phyloP scores from a whole-genome alignment of 2,113 vertebrate species.

The Callithrix jacchus region DNA sequence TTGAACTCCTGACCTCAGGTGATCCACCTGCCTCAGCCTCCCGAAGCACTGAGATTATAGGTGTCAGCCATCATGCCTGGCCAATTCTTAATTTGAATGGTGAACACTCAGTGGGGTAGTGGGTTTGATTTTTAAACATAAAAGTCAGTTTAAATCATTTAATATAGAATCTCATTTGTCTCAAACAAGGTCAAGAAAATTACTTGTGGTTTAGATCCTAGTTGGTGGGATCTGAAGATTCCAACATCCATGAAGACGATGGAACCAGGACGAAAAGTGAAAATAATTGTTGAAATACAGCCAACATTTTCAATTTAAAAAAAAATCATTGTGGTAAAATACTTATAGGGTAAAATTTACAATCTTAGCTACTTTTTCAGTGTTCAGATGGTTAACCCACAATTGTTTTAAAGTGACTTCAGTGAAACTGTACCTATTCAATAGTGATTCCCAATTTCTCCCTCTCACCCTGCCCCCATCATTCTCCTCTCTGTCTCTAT shows the following conservation, averaged over 20 bases:
- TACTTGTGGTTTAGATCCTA: background rate
- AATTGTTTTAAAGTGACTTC: background rate
- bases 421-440: background rate
- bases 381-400: background rate
- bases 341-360: background rate
- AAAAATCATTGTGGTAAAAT: background rate
- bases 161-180: background rate
- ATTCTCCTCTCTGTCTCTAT: background rate
- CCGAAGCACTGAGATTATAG: no score
- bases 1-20: no score
- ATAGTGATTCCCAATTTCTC: no score
- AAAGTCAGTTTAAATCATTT: background rate
- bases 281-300: background rate
- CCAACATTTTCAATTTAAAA: background rate
- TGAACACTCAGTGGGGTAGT: background rate
- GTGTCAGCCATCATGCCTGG: no score
- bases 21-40: no score
- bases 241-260: background rate
- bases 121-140: background rate
- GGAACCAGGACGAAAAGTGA: background rate
- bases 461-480: fast-evolving
- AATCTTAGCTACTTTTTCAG: background rate
- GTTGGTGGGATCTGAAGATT: background rate
- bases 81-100: background rate
- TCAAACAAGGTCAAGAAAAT: conserved; percentile 9